Percentiles rank a stretch among this genome's conserved stretches.
Evolutionary conservation across 1,140 invertebrate genomes (phyloP).

Genomic region (Dendrolimus kikuchii): DNA sequence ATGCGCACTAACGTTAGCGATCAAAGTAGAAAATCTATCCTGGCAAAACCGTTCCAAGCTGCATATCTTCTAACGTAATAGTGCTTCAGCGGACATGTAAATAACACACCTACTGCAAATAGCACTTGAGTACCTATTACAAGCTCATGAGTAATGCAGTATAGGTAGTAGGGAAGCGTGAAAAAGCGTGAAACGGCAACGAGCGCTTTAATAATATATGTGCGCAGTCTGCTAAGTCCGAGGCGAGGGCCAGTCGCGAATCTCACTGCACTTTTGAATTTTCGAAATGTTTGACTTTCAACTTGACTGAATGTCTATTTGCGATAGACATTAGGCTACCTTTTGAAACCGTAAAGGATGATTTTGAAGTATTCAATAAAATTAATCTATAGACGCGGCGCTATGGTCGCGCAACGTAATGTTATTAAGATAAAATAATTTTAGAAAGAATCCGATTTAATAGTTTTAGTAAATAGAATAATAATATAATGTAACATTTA

Average conservation of each 20-base stretch:
- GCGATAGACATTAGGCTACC: too few species aligned
- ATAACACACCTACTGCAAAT: conserved; percentile 41
- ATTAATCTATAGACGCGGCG: too few species aligned
- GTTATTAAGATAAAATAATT: too few species aligned
- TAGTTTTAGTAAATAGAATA: too few species aligned
- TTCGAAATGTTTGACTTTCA: background rate
- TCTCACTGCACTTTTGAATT: conserved; percentile 60
- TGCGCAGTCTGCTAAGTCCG: conserved; percentile 34
- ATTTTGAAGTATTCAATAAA: too few species aligned
- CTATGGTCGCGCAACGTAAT: too few species aligned
- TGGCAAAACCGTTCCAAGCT: too few species aligned
- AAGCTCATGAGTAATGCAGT: conserved; percentile 60
- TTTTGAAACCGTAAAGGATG: too few species aligned
- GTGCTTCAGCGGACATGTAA: conserved; percentile 45
- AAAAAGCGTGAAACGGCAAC: conserved; percentile 48
- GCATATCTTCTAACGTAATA: conserved; percentile 23
- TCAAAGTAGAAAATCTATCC: too few species aligned
- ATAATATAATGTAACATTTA: too few species aligned
- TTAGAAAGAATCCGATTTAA: too few species aligned
- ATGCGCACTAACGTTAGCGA: background rate
- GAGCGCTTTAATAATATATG: conserved; percentile 63
- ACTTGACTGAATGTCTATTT: too few species aligned
- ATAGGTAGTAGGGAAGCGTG: conserved; percentile 48
- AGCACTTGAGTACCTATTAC: conserved; percentile 54
- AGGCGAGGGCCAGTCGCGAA: conserved; percentile 52